phyloP scores from a whole-genome alignment of 1,140 invertebrate genomes.

The Monomorium pharaonis region DNA sequence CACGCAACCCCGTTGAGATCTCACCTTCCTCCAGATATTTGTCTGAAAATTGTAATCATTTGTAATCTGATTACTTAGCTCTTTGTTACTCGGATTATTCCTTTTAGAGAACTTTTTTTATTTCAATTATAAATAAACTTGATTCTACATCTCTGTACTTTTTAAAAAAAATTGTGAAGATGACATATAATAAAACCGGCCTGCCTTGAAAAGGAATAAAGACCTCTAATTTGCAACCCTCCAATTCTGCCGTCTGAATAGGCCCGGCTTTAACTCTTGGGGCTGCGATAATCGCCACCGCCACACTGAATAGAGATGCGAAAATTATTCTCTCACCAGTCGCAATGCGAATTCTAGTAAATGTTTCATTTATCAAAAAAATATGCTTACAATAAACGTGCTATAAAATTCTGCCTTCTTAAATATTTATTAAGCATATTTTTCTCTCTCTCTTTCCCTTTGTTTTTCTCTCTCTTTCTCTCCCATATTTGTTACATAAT shows the following conservation, averaged over 20 bases:
- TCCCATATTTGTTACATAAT: neutral
- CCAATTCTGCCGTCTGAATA: slow-evolving; percentile 52
- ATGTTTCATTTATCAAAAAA: neutral
- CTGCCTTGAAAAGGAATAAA: slow-evolving; percentile 70
- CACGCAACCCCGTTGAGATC: slow-evolving; percentile 86
- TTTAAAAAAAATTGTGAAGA: neutral
- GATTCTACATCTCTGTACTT: neutral
- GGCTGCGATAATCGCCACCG: slow-evolving; percentile 4
- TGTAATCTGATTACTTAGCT: neutral
- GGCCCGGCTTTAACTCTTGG: slow-evolving; percentile 27
- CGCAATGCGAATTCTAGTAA: neutral
- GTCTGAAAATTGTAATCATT: slow-evolving; percentile 82
- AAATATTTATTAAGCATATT: neutral
- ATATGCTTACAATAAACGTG: neutral
- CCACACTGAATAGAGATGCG: slow-evolving; percentile 3
- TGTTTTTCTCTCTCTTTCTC: neutral
- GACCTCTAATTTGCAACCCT: slow-evolving; percentile 71
- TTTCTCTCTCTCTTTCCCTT: neutral
- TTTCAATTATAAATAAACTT: neutral
- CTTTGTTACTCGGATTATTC: neutral
- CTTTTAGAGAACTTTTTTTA: neutral
- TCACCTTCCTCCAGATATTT: slow-evolving; percentile 89
- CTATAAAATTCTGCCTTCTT: neutral
- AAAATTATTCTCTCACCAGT: slow-evolving; percentile 14
- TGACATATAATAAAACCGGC: slow-evolving; percentile 21